Evolutionary conservation across 2,888 invertebrate species (phyloP).

Genomic region (Cataglyphis altisquamis): DNA sequence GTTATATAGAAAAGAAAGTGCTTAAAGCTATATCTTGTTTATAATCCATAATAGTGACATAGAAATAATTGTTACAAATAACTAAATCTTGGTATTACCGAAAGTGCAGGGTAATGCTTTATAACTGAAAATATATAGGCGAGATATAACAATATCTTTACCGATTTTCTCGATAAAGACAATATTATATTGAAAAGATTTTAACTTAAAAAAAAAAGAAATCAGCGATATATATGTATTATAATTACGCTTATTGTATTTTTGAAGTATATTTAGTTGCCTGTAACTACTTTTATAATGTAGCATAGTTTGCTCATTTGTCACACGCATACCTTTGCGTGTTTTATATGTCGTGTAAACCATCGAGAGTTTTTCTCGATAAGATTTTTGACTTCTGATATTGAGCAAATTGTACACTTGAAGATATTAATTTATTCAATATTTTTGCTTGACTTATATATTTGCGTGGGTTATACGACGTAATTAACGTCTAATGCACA

Average conservation of each 20-base stretch:
- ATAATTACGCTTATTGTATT: conserved; percentile 52
- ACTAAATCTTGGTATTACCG: conserved; percentile 30
- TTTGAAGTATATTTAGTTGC: conserved; percentile 33
- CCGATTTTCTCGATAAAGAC: conserved; percentile 41
- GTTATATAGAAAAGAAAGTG: conserved; percentile 39
- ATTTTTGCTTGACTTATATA: conserved; percentile 48
- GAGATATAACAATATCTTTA: conserved; percentile 17
- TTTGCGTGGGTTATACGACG: conserved; percentile 8
- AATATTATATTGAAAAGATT: conserved; percentile 44
- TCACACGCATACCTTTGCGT: conserved; percentile 26
- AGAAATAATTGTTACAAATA: conserved; percentile 54
- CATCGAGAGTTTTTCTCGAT: conserved; percentile 14
- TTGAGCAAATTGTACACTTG: conserved; percentile 41
- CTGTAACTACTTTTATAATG: conserved; percentile 50
- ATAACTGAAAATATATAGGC: conserved; percentile 38
- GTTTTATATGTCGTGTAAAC: conserved; percentile 1
- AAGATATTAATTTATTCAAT: conserved; percentile 51
- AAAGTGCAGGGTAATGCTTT: conserved; percentile 39
- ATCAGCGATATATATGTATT: conserved; percentile 44
- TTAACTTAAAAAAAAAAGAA: conserved; percentile 15
- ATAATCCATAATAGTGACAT: conserved; percentile 36
- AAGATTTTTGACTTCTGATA: conserved; percentile 18
- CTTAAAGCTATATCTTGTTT: conserved; percentile 42
- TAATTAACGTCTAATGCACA: conserved; percentile 48
- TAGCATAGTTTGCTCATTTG: conserved; percentile 41